Conservation (phyloP, 1,140 invertebrate species). For the Atopsyche davidsoni region DNA sequence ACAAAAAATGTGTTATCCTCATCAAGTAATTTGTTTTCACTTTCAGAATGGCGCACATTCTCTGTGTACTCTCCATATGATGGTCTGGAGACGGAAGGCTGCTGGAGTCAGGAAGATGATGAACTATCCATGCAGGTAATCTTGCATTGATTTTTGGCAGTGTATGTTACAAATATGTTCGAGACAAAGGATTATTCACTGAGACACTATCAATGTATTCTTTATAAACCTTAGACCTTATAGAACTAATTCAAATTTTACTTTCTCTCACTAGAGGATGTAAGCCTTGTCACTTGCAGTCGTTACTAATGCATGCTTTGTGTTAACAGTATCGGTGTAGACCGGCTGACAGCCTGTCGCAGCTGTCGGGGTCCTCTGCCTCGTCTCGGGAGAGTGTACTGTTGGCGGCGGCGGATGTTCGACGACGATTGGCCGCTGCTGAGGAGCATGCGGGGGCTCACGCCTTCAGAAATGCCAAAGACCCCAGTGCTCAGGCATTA, state of each 20-base stretch:
- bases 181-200: no score
- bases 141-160: no score
- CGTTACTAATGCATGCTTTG: conserved; percentile 6
- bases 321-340: conserved; percentile 25
- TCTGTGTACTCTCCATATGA: conserved; percentile 41
- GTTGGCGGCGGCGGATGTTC: conserved; percentile 87
- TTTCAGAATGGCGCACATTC: conserved; percentile 38
- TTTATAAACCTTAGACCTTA: no score
- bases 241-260: no score
- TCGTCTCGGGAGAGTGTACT: conserved; percentile 78
- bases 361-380: conserved; percentile 84
- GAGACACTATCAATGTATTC: no score
- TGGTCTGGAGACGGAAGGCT: conserved; percentile 41
- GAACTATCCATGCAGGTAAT: conserved; percentile 60
- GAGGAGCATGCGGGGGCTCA: conserved; percentile 70
- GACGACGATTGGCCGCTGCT: conserved; percentile 81
- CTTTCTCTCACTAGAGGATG: no score
- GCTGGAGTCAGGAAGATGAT: conserved; percentile 93
- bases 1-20: background rate
- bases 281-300: no score
- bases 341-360: conserved; percentile 55
- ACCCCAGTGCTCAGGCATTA: conserved; percentile 95
- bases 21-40: background rate
- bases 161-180: no score
- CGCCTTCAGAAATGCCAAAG: conserved; percentile 89